phyloP scores from a whole-genome alignment of 2,113 vertebrate genomes.

The Spea multiplicata region DNA sequence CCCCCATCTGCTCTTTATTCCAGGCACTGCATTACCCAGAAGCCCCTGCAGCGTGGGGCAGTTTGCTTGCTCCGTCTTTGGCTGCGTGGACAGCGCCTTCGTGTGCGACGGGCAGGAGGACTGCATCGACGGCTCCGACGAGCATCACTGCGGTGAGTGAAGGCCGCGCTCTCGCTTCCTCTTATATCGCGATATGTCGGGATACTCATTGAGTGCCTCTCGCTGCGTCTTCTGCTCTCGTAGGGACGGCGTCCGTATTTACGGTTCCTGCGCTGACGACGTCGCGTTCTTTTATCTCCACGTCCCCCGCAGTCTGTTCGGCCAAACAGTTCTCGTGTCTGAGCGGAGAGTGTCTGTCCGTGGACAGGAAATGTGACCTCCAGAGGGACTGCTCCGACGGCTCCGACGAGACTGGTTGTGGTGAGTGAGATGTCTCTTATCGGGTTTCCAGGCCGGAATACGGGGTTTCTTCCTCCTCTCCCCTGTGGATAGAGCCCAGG shows the following conservation, averaged over 20 bases:
- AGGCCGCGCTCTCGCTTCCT: no score
- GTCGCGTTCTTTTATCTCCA: slow-evolving; percentile 46
- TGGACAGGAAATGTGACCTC: slow-evolving; percentile 72
- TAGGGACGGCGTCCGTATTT: slow-evolving; percentile 52
- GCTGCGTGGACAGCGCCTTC: slow-evolving; percentile 65
- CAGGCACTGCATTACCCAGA: slow-evolving; percentile 55
- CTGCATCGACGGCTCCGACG: slow-evolving; percentile 77
- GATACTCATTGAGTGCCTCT: not conserved
- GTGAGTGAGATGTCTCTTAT: slow-evolving; percentile 55
- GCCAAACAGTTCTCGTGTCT: slow-evolving; percentile 72
- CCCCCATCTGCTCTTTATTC: not conserved
- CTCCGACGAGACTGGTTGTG: slow-evolving; percentile 77
- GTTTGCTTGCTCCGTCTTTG: slow-evolving; percentile 65
- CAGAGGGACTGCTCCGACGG: slow-evolving; percentile 74
- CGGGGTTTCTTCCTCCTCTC: no score
- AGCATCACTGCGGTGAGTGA: slow-evolving; percentile 70
- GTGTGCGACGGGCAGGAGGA: slow-evolving; percentile 73
- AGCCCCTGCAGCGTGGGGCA: slow-evolving; percentile 67
- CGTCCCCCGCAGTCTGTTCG: slow-evolving; percentile 65
- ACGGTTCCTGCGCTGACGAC: slow-evolving; percentile 33
- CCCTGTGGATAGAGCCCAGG: no score
- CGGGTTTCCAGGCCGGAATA: not conserved
- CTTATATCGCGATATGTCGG: no score
- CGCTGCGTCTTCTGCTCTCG: not conserved
- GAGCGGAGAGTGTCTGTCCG: slow-evolving; percentile 77